Evolutionary conservation across 2,113 vertebrate species (phyloP).

Genomic region (Cololabis saira): DNA sequence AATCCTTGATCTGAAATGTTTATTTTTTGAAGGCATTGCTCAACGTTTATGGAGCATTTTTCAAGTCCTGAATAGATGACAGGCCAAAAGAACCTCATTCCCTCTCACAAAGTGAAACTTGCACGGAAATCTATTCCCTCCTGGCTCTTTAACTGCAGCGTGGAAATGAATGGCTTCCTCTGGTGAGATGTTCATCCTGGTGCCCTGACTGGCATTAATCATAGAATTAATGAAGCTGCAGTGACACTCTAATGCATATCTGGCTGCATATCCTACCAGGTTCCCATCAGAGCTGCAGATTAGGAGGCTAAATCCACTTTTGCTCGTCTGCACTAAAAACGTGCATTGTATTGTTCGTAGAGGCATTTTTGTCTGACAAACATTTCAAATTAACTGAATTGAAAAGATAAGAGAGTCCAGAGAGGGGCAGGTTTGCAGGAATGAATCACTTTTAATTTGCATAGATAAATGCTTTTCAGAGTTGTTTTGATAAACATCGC

Average conservation of each 20-base stretch:
- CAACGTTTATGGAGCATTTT: slow-evolving; percentile 40
- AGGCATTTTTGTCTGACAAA: slow-evolving; percentile 5
- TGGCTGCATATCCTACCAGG: not conserved
- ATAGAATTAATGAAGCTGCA: slow-evolving; percentile 42
- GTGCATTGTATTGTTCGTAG: slow-evolving; percentile 15
- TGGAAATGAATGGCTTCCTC: slow-evolving; percentile 66
- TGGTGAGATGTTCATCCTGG: slow-evolving; percentile 45
- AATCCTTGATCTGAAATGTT: slow-evolving; percentile 52
- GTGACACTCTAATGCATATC: slow-evolving; percentile 6
- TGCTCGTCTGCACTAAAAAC: slow-evolving; percentile 6
- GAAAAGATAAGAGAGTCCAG: slow-evolving; percentile 10
- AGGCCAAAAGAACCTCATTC: slow-evolving; percentile 35
- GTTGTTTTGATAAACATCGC: slow-evolving; percentile 72
- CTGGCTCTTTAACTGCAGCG: slow-evolving; percentile 47
- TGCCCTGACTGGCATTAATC: slow-evolving; percentile 41
- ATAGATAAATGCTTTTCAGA: slow-evolving; percentile 45
- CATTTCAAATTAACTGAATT: not conserved
- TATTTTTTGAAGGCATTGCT: slow-evolving; percentile 59
- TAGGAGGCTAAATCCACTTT: slow-evolving; percentile 16
- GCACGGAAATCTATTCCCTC: slow-evolving; percentile 47
- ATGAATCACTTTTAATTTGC: slow-evolving; percentile 27
- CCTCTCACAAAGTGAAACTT: slow-evolving; percentile 40
- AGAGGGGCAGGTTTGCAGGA: slow-evolving; percentile 29
- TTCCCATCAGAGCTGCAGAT: slow-evolving; percentile 12
- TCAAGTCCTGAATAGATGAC: slow-evolving; percentile 32